Evolutionary conservation across 2,888 invertebrate genomes (phyloP).

Genomic region (Augiades crinisus): DNA sequence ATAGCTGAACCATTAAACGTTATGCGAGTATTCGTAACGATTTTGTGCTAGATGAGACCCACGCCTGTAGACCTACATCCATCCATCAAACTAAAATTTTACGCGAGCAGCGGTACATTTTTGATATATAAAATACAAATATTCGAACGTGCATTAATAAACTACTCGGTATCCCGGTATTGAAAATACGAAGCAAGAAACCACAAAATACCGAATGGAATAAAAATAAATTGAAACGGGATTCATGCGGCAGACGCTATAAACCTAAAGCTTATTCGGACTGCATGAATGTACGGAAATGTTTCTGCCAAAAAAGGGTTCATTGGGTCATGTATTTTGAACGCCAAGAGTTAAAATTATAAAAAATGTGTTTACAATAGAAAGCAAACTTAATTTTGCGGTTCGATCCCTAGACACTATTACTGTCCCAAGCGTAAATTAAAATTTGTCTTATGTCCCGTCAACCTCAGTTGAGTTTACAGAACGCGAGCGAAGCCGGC

Average conservation of each 20-base stretch:
- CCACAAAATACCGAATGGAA: constrained; percentile 18
- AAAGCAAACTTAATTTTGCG: too few relatives aligned
- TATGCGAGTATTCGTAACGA: too few relatives aligned
- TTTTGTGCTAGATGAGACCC: too few relatives aligned
- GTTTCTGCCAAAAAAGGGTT: constrained; percentile 4
- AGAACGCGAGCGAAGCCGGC: too few relatives aligned
- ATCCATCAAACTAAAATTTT: background rate
- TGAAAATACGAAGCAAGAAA: constrained; percentile 18
- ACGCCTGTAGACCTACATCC: too few relatives aligned
- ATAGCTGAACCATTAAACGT: too few relatives aligned
- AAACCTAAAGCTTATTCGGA: constrained; percentile 20
- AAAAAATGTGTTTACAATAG: too few relatives aligned
- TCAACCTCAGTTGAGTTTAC: too few relatives aligned
- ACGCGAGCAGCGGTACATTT: background rate
- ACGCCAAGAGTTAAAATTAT: too few relatives aligned
- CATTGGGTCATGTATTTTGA: constrained; percentile 4
- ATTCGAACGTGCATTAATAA: background rate
- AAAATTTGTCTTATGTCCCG: too few relatives aligned
- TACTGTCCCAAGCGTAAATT: too few relatives aligned
- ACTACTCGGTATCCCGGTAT: constrained; percentile 1
- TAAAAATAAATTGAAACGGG: constrained; percentile 23
- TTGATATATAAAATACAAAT: background rate
- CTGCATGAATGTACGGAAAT: constrained; percentile 17
- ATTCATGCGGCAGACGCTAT: constrained; percentile 23
- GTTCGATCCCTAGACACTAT: too few relatives aligned